Evolutionary conservation across 35 echinoderm and acorn worm genomes (phyloP), one percentile per base, ranked within the genome.

Genomic region (Eucidaris tribuloides): DNA sequence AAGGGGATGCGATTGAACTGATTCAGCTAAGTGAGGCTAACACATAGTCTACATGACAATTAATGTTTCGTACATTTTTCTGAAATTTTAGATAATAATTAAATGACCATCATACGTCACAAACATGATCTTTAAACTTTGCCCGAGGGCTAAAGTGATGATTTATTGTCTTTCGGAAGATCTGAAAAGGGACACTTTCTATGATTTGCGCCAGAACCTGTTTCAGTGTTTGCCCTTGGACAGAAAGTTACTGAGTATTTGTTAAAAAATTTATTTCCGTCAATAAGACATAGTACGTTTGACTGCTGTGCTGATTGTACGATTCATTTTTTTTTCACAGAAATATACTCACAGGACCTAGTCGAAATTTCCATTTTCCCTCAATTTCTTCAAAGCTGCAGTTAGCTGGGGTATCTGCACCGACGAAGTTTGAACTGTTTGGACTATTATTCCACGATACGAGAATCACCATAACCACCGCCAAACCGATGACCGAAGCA

Each of bases 381-480:
- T 74, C 70, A 9, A 84, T 42, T 4, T 78, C 46, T 36, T 90
- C 88, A 25, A 83, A 90, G 4, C 65, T 65, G 41, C 88, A 90
- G 45, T 90, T 90, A 19, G 80, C 81, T 6, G 88, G 88, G 45
- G 88, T 90, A 78, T 90, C 88, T 1, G 88, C 88, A 23, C 66
- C 66, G 9, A 72, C 66, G n/a, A 72, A 24, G 32, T 20, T 22
- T 40, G 14, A 25, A 20, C 66, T 40, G 28, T n/a, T 72, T 72
- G 66, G 66, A 18, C 66, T 40, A n/a, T 52, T 52, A 33, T 72
- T 40, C 66, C 66, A 72, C 2, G 19, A 9, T 2, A 72, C 33
- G 37, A 72, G 43, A 37, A 20, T 22, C 7, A 72, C n/a, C n/a
- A n/a, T n/a, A n/a, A n/a, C n/a, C n/a, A n/a, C n/a, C n/a, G n/a